Evolutionary conservation across 2,113 vertebrate species (phyloP).

Genomic region (Microcebus griseorufus): DNA sequence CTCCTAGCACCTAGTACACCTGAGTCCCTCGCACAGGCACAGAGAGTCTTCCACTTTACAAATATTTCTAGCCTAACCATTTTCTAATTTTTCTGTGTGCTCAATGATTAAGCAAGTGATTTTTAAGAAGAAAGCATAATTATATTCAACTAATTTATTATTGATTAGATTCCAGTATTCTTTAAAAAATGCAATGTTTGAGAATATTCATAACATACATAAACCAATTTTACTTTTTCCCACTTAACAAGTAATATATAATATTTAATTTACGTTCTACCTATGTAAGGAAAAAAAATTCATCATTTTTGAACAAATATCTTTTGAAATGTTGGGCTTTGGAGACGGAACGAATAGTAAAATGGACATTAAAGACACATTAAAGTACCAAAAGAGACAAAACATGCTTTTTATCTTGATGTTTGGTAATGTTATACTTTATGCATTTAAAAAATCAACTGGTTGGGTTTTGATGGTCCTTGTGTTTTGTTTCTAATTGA

Average conservation of each 20-base stretch:
- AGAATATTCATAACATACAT: not conserved
- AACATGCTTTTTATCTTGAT: not conserved
- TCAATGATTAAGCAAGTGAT: not conserved
- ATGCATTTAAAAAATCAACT: not conserved
- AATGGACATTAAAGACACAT: not conserved
- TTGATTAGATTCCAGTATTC: not conserved
- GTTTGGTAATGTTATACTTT: not conserved
- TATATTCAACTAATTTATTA: not conserved
- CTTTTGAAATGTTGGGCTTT: not conserved
- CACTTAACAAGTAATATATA: not conserved
- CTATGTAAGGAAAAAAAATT: not conserved
- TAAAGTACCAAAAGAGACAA: not conserved
- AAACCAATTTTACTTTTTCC: not conserved
- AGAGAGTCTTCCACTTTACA: not conserved
- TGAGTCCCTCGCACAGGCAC: not conserved
- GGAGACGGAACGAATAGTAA: not conserved
- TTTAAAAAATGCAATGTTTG: slow-evolving; percentile 36
- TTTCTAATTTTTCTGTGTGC: not conserved
- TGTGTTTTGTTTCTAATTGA: not conserved
- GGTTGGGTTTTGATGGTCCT: not conserved
- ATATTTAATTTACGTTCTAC: not conserved
- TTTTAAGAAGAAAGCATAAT: not conserved
- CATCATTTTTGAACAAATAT: not conserved
- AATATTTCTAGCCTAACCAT: not conserved
- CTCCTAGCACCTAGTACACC: not conserved